phyloP scores from a whole-genome alignment of 1,140 invertebrate genomes.

The Ceratosolen solmsi region DNA sequence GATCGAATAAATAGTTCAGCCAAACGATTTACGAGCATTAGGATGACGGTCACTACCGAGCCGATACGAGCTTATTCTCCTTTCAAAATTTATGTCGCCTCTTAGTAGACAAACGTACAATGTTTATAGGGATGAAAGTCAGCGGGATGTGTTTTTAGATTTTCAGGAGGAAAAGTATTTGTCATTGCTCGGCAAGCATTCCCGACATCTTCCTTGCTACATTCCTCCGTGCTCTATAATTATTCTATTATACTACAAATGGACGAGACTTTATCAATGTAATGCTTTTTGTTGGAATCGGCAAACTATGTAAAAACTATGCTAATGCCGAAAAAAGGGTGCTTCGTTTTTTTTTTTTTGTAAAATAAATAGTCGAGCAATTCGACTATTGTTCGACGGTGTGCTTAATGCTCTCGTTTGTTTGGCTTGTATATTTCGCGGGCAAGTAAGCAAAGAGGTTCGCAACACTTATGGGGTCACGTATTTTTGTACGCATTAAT shows the following conservation, averaged over 20 bases:
- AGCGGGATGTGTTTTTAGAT: neutral
- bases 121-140: neutral
- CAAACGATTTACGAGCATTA: neutral
- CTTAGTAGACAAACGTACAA: neutral
- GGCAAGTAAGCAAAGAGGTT: too few relatives aligned
- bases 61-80: neutral
- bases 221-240: neutral
- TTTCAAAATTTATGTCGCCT: neutral
- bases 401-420: too few relatives aligned
- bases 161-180: neutral
- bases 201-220: too few relatives aligned
- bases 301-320: too few relatives aligned
- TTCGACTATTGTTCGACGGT: too few relatives aligned
- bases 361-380: too few relatives aligned
- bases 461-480: neutral
- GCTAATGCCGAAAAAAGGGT: too few relatives aligned
- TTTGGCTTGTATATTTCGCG: too few relatives aligned
- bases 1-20: neutral
- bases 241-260: neutral
- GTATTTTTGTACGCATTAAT: neutral
- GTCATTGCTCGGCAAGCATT: too few relatives aligned
- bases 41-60: too few relatives aligned
- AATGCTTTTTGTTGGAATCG: neutral
- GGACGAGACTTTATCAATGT: neutral
- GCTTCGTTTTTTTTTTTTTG: too few relatives aligned